These are phyloP conservation scores for Grantiella picta DNA, from an alignment of 2,113 vertebrate species.

Conservation along the genomic window DNA sequence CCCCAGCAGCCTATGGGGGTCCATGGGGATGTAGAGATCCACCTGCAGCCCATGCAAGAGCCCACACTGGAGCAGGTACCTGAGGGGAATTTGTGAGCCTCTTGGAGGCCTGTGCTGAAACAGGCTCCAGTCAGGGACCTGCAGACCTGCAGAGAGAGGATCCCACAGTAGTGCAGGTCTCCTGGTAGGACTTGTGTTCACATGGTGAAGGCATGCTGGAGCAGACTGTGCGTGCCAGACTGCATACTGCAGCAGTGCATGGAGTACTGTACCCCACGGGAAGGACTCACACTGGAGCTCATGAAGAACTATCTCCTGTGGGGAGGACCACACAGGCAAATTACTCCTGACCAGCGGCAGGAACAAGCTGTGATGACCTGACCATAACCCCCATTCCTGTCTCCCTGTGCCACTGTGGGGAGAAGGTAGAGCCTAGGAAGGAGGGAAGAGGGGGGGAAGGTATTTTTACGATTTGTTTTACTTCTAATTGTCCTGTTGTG, in stretches of 20 bases:
- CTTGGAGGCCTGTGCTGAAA: not conserved
- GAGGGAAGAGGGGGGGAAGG: not conserved
- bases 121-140: not conserved
- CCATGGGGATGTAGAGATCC: not conserved
- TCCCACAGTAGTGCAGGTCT: not conserved
- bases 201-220: not conserved
- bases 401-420: rapidly evolving
- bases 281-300: not conserved
- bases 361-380: not conserved
- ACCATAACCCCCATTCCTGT: not conserved
- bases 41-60: rapidly evolving
- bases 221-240: not conserved
- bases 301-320: too few relatives aligned
- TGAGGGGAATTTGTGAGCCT: not conserved
- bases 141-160: not conserved
- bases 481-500: not conserved
- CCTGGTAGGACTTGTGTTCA: not conserved
- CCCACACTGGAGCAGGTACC: not conserved
- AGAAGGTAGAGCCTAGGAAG: too few relatives aligned
- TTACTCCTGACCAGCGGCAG: not conserved
- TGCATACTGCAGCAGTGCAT: too few relatives aligned
- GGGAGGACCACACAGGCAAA: not conserved
- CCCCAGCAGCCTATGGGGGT: not conserved
- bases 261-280: too few relatives aligned
- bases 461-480: not conserved